Conservation (phyloP, 2,888 invertebrate species). For the Drosophila greeni region DNA sequence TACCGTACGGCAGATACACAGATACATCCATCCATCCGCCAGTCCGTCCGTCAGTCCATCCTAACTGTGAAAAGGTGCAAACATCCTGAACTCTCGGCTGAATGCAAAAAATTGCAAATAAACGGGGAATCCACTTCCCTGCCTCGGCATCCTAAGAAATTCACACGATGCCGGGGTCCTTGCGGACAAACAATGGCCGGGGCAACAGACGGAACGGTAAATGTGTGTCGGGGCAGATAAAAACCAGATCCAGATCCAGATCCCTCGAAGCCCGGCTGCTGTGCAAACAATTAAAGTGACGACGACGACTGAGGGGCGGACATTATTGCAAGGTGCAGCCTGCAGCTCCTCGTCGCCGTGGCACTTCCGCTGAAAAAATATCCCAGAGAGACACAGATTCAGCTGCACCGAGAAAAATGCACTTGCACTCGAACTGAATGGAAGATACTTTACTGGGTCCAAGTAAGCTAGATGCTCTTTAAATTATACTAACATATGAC, state of each 20-base stretch:
- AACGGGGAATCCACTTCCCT: conserved; percentile 15
- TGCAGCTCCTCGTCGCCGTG: conserved; percentile 48
- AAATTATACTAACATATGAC: too few species aligned
- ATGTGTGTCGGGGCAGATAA: conserved; percentile 38
- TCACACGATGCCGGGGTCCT: conserved; percentile 46
- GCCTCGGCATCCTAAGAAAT: conserved; percentile 40
- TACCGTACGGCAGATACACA: conserved; percentile 32
- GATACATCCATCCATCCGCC: conserved; percentile 25
- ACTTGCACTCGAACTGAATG: neutral
- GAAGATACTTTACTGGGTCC: neutral
- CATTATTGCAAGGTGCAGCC: conserved; percentile 34
- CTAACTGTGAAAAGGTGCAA: conserved; percentile 65
- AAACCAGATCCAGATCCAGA: conserved; percentile 38
- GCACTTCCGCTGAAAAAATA: conserved; percentile 54
- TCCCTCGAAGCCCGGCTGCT: conserved; percentile 52
- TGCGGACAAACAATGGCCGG: conserved; percentile 44
- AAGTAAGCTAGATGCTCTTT: too few species aligned
- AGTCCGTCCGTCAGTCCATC: conserved; percentile 9
- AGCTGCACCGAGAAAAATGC: conserved; percentile 14
- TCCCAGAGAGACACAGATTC: conserved; percentile 29
- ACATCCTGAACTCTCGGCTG: conserved; percentile 62
- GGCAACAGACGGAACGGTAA: conserved; percentile 32
- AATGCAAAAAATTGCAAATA: conserved; percentile 50
- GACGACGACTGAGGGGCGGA: conserved; percentile 14
- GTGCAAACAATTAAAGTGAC: conserved; percentile 66